A percentile compares a stretch with the other conserved stretches of the same genome.
phyloP scores from a whole-genome alignment of 2,113 vertebrate genomes.

The Triplophysa tibetana region DNA sequence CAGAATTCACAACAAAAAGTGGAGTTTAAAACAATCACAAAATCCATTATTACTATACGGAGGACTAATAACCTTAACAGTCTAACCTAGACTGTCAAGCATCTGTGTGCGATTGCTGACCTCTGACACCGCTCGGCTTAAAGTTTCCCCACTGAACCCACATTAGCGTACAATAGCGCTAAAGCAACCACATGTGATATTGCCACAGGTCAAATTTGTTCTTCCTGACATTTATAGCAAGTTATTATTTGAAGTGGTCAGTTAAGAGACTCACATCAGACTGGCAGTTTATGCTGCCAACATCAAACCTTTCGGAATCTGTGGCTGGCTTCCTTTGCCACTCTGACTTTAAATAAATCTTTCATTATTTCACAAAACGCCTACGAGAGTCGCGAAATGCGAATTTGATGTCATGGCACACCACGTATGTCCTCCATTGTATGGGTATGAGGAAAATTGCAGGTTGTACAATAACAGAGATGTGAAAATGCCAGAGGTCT shows the following conservation, averaged over 20 bases:
- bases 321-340: conserved; percentile 14
- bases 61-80: neutral
- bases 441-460: conserved; percentile 56
- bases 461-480: conserved; percentile 51
- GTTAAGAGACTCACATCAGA: conserved; percentile 14
- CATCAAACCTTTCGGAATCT: conserved; percentile 34
- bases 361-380: conserved; percentile 62
- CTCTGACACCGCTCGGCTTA: conserved; percentile 1
- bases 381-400: conserved; percentile 40
- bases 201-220: conserved; percentile 9
- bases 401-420: conserved; percentile 46
- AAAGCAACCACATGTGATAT: neutral
- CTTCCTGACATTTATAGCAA: conserved; percentile 1
- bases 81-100: conserved; percentile 47
- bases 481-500: conserved; percentile 38
- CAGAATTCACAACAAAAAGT: neutral
- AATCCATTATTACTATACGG: neutral
- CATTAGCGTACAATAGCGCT: neutral
- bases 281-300: conserved; percentile 24
- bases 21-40: neutral
- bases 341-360: conserved; percentile 57
- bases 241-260: conserved; percentile 3
- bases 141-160: neutral
- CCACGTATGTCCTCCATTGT: conserved; percentile 53
- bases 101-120: conserved; percentile 44